Conservation (phyloP, 2,797 vertebrate species). For the Coracias cyanogaster region DNA sequence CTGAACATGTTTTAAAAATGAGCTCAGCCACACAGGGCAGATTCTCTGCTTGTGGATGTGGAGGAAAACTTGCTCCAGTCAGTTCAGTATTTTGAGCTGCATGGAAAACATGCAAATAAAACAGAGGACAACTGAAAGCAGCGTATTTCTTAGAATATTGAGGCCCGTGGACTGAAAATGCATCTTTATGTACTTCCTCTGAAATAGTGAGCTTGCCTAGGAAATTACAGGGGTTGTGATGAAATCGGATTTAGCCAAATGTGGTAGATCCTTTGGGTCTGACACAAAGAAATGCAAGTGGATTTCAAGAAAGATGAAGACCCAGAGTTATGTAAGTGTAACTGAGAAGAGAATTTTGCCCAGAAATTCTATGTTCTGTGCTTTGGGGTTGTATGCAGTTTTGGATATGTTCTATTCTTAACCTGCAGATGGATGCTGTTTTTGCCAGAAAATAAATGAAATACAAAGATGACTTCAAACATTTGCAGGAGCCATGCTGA, state of each 20-base stretch:
- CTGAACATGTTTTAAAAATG: background rate
- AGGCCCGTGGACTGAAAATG: background rate
- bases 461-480: conserved; percentile 12
- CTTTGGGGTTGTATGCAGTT: background rate
- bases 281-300: background rate
- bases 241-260: background rate
- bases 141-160: background rate
- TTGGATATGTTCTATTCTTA: background rate
- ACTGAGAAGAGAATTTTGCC: background rate
- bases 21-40: background rate
- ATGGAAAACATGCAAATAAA: background rate
- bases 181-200: conserved; percentile 26
- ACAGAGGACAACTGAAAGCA: background rate
- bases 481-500: conserved; percentile 11
- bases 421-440: conserved; percentile 14
- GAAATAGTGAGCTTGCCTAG: background rate
- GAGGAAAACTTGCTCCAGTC: background rate
- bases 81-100: background rate
- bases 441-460: conserved; percentile 23
- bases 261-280: background rate
- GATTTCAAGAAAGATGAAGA: background rate
- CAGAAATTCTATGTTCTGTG: background rate
- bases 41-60: background rate
- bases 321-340: background rate
- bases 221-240: conserved; percentile 43